Base-by-base conservation (phyloP, 92 coral and sea anemone species). In the Phenganax subtilis region DNA sequence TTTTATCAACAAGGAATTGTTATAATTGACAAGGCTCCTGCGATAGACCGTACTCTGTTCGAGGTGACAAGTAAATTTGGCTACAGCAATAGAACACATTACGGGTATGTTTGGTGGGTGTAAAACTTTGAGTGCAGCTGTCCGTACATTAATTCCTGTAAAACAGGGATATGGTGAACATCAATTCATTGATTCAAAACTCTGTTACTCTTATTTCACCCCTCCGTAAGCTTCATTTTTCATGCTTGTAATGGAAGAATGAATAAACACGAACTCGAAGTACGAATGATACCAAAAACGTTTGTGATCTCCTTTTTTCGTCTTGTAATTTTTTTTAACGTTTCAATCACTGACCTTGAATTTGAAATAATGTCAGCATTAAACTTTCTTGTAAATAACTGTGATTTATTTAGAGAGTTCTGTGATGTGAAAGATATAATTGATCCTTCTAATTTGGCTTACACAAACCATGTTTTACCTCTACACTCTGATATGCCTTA, bases 1-100 rank as follows among this genome's bases (percentile, higher is more conserved):
- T 69, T 91, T 65, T 87, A 87, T 65, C 85, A 77, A 72, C 69
- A 79, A 69, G 98, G 98, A n/a, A 62, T 93, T 17, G 85, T 90
- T 2, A 64, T 88, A 67, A 44, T 93, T n/a, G 85, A 81, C 10
- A 88, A 85, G 11, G 90, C 84, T 15, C 98, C 93, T 30, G 67
- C 83, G 6, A 81, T 87, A 80, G 75, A 72, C 5, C 97, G 93
- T 30, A 9, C 58, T 16, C 44, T 76, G 1, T 11, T 28, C 3
- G 68, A 76, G 11, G 11, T 76, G 6, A 52, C 81, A 0, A 15
- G 53, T 15, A 76, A 68, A 54, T 3, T 76, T 76, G 81, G 81
- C 7, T 76, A 57, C 17, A 10, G 3, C 20, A 25, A 58, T 20
- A 37, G 16, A 76, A 16, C 81, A 27, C 69, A 76, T 57, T 57